These are phyloP conservation scores for Lasioglossum figueresi DNA, from an alignment of 2,888 invertebrate genomes.

Conservation along the genomic window DNA sequence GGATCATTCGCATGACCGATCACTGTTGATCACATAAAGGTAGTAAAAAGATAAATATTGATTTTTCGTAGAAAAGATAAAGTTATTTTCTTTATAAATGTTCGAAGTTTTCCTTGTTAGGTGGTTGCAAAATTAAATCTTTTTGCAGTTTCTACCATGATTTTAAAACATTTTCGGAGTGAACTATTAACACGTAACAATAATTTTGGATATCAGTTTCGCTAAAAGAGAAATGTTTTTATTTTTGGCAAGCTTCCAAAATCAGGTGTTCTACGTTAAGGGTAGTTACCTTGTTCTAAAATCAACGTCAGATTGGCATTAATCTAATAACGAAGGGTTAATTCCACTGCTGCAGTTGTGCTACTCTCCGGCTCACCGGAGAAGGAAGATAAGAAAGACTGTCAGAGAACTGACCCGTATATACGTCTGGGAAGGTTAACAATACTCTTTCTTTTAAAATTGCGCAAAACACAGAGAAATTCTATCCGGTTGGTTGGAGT, in stretches of 20 bases:
- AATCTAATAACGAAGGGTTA: conserved; percentile 37
- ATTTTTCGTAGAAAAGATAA: too few relatives aligned
- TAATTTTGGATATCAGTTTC: neutral
- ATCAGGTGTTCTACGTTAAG: neutral
- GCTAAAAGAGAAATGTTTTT: neutral
- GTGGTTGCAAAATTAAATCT: neutral
- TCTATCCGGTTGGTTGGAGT: conserved; percentile 40
- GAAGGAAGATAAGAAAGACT: conserved; percentile 11
- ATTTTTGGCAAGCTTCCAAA: neutral
- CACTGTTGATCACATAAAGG: too few relatives aligned
- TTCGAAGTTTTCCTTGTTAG: too few relatives aligned
- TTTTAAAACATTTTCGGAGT: neutral
- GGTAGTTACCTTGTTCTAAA: neutral
- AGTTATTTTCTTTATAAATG: too few relatives aligned
- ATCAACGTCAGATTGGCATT: conserved; percentile 2
- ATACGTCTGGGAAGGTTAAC: conserved; percentile 46
- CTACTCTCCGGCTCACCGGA: neutral
- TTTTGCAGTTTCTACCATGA: neutral
- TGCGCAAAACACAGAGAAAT: conserved; percentile 46
- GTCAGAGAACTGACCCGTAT: conserved; percentile 25
- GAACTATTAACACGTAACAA: too few relatives aligned
- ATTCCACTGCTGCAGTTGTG: conserved; percentile 21
- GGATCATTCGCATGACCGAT: too few relatives aligned
- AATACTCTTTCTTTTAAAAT: conserved; percentile 44
- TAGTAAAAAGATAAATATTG: too few relatives aligned